Evolutionary conservation across 2,888 invertebrate species (phyloP), one percentile per base, ranked within the genome.

Genomic region (Cataglyphis altisquamis): DNA sequence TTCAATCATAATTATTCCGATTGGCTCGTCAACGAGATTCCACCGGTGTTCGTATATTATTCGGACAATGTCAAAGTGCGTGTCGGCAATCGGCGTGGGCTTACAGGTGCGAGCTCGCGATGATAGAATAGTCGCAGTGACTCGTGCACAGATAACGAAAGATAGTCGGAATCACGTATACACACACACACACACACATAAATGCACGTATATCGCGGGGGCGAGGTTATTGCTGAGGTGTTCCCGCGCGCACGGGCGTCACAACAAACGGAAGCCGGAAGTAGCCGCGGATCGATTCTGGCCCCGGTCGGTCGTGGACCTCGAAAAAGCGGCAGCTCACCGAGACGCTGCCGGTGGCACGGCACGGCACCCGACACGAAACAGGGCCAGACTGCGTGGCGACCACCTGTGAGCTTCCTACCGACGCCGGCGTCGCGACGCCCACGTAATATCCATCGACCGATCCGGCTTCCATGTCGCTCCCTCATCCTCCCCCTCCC

Each of bases 401-500:
- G 94, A 94, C 93, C 93, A 93, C 93, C 93, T 93, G 94, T 93
- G 91, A 93, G 88, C 93, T 87, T 91, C 88, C 86, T 87, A 84
- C 88, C 88, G 90, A 91, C 93, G 93, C 92, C 92, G 91, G 93
- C 93, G 93, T 93, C 93, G 92, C 90, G 90, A 90, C 91, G 91
- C 88, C 87, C 90, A 86, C 87, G 68, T 82, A 84, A 84, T 80
- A 75, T 66, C 45, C 90, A 90, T 90, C 90, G 91, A 90, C 90
- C 90, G 87, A 88, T 81, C 85, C 85, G 45, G 45, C 36, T 45
- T 36, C 41, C 48, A 39, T 8, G 39, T 63, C 80, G 82, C 32
- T 74, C 39, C 39, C 39, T 39, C 41, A 12, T 32, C 32, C 32
- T 6, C 32, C 64, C 73, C 64, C 45, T 64, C 77, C 68, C 39